phyloP scores from a whole-genome alignment of 2,888 invertebrate species.

The Chloroclysta siterata region DNA sequence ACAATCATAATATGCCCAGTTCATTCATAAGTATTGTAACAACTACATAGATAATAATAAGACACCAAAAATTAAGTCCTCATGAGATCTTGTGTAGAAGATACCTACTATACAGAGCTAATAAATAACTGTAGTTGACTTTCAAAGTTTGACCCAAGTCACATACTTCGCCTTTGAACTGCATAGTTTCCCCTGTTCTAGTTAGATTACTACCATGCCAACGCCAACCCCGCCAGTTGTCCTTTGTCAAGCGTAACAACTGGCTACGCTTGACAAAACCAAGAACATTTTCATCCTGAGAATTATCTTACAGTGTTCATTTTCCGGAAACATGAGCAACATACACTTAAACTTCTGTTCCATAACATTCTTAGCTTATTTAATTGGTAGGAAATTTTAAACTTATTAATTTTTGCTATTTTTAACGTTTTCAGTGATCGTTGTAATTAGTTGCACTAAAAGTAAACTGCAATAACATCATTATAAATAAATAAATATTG shows the following conservation, averaged over 20 bases:
- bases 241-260: neutral
- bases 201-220: neutral
- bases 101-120: no score
- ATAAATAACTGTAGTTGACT: neutral
- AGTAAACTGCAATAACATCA: no score
- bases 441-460: neutral
- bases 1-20: no score
- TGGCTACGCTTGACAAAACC: neutral
- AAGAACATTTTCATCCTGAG: slow-evolving; percentile 27
- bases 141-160: neutral
- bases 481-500: no score
- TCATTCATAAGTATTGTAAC: no score
- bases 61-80: no score
- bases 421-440: no score
- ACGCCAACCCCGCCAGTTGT: neutral
- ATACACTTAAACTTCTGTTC: slow-evolving; percentile 34
- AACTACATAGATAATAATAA: no score
- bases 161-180: neutral
- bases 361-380: slow-evolving; percentile 15
- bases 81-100: no score
- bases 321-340: slow-evolving; percentile 34
- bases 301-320: slow-evolving; percentile 33
- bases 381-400: neutral
- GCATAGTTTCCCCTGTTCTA: slow-evolving; percentile 7
- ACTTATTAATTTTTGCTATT: neutral